Evolutionary conservation across 2,113 vertebrate genomes (phyloP).

Genomic region (Phoenicopterus ruber): DNA sequence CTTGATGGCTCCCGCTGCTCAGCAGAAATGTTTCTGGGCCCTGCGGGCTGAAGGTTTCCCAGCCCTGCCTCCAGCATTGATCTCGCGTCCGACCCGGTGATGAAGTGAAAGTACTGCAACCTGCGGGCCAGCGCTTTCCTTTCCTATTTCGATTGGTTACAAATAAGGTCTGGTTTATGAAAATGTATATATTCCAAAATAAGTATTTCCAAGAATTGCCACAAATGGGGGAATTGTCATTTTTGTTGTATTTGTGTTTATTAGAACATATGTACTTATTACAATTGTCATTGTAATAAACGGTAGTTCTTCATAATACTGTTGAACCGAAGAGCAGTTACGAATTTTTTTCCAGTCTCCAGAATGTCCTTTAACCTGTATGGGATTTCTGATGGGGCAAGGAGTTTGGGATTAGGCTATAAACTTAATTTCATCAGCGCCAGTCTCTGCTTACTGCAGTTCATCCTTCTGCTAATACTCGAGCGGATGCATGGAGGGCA

Average conservation of each 20-base stretch:
- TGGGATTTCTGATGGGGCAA: neutral
- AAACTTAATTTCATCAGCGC: neutral
- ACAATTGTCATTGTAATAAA: conserved; percentile 70
- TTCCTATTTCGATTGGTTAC: neutral
- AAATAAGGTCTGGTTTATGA: neutral
- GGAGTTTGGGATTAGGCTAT: conserved; percentile 14
- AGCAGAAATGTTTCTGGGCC: conserved; percentile 1
- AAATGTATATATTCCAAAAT: conserved; percentile 10
- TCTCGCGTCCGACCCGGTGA: conserved; percentile 2
- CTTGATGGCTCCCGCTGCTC: conserved; percentile 13
- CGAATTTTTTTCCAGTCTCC: conserved; percentile 37
- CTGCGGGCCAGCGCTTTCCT: neutral
- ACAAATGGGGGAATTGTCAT: conserved; percentile 50
- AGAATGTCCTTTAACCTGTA: conserved; percentile 1
- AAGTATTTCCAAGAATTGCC: conserved; percentile 13
- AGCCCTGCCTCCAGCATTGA: conserved; percentile 44
- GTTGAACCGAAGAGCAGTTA: conserved; percentile 38
- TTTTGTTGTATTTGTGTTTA: conserved; percentile 66
- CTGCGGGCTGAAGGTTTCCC: conserved; percentile 27
- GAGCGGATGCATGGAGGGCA: neutral
- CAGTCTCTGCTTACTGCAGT: neutral
- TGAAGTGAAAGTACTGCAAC: neutral
- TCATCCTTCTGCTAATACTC: neutral
- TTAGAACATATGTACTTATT: conserved; percentile 63
- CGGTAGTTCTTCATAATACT: conserved; percentile 64